Conservation (phyloP, 2,113 vertebrate genomes). For the Alethe castanea region DNA sequence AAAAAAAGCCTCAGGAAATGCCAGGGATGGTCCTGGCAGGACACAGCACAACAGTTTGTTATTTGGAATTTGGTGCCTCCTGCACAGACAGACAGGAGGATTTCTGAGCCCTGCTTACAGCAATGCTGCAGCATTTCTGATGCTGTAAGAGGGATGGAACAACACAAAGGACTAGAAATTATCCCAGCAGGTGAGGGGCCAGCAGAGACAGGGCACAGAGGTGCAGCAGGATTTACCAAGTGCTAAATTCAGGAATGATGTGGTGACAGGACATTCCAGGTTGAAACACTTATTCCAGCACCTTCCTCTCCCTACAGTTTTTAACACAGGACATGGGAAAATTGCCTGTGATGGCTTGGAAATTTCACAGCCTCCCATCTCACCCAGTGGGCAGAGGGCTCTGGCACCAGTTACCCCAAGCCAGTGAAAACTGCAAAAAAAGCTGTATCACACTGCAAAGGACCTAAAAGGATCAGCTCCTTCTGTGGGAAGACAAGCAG, state of each 20-base stretch:
- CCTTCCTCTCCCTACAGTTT: not conserved
- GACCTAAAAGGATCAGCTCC: not conserved
- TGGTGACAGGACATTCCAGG: not conserved
- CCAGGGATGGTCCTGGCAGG: not conserved
- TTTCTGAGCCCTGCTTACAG: not conserved
- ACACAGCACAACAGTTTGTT: not conserved
- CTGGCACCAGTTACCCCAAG: not conserved
- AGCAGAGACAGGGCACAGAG: not conserved
- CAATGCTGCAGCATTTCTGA: not conserved
- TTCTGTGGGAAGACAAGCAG: not conserved
- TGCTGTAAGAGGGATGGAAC: not conserved
- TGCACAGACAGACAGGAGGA: not conserved
- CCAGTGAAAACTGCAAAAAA: not conserved
- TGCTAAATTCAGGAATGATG: not conserved
- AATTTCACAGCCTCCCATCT: not conserved
- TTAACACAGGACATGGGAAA: not conserved
- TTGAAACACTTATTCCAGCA: not conserved
- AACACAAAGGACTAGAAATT: not conserved
- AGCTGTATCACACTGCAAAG: not conserved
- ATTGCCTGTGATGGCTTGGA: not conserved
- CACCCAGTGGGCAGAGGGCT: not conserved
- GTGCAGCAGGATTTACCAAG: not conserved
- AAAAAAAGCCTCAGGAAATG: not conserved
- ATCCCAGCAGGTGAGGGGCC: not conserved
- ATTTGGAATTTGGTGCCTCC: not conserved